Conservation (phyloP, 2,113 vertebrate genomes). For the Oreocharis arfaki region DNA sequence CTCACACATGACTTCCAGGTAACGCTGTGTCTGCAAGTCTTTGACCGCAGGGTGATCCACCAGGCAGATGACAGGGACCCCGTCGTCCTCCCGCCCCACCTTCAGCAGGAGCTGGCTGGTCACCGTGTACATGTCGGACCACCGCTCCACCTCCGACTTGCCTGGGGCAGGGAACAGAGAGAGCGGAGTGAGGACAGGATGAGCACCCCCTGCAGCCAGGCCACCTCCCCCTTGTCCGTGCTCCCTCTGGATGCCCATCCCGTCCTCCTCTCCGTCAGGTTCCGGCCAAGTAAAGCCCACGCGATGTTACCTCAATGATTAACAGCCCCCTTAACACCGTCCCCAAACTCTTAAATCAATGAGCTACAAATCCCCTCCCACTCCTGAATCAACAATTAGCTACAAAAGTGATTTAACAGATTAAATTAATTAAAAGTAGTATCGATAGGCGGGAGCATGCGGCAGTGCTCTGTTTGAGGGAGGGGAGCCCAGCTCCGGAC, state of each 20-base stretch:
- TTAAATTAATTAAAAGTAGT: constrained; percentile 39
- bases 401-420: constrained; percentile 48
- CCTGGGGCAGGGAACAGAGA: constrained; percentile 39
- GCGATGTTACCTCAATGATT: fast-evolving
- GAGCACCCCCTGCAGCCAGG: background rate
- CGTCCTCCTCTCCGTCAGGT: fast-evolving
- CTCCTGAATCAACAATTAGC: constrained; percentile 38
- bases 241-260: background rate
- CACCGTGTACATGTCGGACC: constrained; percentile 93
- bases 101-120: constrained; percentile 87
- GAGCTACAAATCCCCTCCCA: constrained; percentile 51
- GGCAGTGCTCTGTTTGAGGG: background rate
- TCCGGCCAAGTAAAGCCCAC: background rate
- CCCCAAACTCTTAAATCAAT: background rate
- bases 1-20: constrained; percentile 96
- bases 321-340: background rate
- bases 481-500: background rate
- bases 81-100: constrained; percentile 91
- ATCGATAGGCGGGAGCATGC: background rate
- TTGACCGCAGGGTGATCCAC: constrained; percentile 95
- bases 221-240: fast-evolving
- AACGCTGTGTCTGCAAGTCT: constrained; percentile 91
- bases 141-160: constrained; percentile 87
- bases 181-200: background rate
- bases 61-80: constrained; percentile 89